Evolutionary conservation across 2,797 vertebrate genomes (phyloP).

Genomic region (Odontamblyopus rebecca): DNA sequence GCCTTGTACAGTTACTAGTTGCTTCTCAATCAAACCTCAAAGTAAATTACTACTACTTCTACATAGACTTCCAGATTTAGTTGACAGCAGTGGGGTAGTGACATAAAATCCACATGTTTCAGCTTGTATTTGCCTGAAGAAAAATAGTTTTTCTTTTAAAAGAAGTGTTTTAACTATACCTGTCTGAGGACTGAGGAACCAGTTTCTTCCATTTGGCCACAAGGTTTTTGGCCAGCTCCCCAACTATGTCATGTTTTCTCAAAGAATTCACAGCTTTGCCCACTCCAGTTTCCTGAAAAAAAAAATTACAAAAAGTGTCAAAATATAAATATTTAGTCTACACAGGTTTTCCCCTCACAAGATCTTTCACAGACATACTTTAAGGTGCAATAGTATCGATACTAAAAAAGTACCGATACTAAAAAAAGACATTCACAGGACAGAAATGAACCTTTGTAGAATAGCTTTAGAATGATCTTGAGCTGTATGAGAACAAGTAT

Average conservation of each 20-base stretch:
- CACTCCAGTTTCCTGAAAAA: conserved; percentile 88
- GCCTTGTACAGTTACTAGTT: too few relatives aligned
- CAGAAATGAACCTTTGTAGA: too few relatives aligned
- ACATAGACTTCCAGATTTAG: background rate
- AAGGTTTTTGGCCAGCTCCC: conserved; percentile 86
- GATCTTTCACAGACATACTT: background rate
- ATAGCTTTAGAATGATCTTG: too few relatives aligned
- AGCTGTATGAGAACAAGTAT: too few relatives aligned
- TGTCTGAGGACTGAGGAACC: conserved; percentile 87
- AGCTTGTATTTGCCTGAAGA: background rate
- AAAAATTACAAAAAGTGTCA: background rate
- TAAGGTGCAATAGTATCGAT: background rate
- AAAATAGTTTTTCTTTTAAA: too few relatives aligned
- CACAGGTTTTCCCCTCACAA: background rate
- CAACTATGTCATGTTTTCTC: conserved; percentile 88
- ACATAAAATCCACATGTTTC: background rate
- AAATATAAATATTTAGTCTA: background rate
- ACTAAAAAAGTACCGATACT: too few relatives aligned
- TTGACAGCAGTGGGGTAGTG: background rate
- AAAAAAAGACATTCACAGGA: too few relatives aligned
- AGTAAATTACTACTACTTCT: too few relatives aligned
- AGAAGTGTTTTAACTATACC: conserved; percentile 63
- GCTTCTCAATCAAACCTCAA: too few relatives aligned
- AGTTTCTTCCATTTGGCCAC: conserved; percentile 97
- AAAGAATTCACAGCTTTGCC: conserved; percentile 96